Percentiles rank a stretch among this genome's conserved stretches.
phyloP scores from a whole-genome alignment of 2,113 vertebrate species.

The Upupa epops region DNA sequence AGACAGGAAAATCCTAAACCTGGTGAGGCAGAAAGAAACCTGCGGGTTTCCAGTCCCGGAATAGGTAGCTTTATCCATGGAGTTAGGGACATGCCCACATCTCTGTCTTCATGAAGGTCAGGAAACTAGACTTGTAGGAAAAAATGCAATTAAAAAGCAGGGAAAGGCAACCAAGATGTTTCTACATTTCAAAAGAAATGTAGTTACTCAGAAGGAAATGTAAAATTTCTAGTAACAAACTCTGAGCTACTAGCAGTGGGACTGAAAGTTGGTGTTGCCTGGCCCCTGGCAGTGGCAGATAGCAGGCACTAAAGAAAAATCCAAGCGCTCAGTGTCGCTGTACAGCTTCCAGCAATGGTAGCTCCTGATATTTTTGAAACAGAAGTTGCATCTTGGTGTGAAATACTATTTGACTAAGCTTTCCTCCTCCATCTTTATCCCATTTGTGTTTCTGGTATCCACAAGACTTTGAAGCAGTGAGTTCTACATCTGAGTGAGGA shows the following conservation, averaged over 20 bases:
- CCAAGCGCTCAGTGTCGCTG: neutral
- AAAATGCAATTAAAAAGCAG: neutral
- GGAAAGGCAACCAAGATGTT: neutral
- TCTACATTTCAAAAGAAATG: neutral
- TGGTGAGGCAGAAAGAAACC: neutral
- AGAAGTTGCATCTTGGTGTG: neutral
- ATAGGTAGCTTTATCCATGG: too few relatives aligned
- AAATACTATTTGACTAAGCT: neutral
- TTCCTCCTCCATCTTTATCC: neutral
- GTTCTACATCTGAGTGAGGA: neutral
- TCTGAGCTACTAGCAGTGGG: neutral
- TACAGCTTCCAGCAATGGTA: neutral
- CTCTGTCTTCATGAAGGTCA: neutral
- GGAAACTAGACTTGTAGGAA: neutral
- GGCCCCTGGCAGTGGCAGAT: neutral
- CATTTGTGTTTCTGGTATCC: fast-evolving
- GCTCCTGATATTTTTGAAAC: neutral
- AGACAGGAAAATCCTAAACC: neutral
- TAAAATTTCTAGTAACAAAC: neutral
- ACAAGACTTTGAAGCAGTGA: neutral
- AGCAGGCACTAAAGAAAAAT: neutral
- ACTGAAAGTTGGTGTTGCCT: neutral
- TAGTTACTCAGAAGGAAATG: neutral
- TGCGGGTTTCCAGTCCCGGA: neutral
- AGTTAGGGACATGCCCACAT: neutral